Conservation (phyloP, 2,797 vertebrate genomes). For the Myripristis murdjan region DNA sequence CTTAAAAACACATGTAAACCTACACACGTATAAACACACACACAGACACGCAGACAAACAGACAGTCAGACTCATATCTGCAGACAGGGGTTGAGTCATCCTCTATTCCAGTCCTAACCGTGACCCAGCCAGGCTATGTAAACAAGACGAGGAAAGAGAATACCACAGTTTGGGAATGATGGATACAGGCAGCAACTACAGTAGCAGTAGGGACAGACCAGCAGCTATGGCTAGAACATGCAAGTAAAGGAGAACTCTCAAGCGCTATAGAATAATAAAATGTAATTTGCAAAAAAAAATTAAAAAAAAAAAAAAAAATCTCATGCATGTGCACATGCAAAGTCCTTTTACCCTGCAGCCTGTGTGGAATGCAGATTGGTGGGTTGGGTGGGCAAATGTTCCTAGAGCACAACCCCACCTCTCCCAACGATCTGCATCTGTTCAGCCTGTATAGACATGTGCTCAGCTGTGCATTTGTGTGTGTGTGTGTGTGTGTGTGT, state of each 20-base stretch:
- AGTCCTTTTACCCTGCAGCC: constrained; percentile 39
- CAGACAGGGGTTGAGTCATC: constrained; percentile 72
- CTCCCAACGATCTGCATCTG: constrained; percentile 75
- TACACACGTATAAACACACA: constrained; percentile 36
- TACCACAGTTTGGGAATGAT: constrained; percentile 60
- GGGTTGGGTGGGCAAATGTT: constrained; percentile 78
- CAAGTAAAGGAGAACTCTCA: constrained; percentile 32
- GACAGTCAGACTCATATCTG: constrained; percentile 57
- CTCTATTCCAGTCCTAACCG: constrained; percentile 70
- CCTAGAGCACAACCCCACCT: constrained; percentile 76
- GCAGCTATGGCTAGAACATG: constrained; percentile 32
- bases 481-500: constrained; percentile 58
- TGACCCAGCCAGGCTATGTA: constrained; percentile 73
- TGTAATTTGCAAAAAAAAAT: no score
- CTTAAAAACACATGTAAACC: constrained; percentile 51
- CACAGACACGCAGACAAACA: constrained; percentile 41
- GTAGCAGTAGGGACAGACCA: constrained; percentile 33
- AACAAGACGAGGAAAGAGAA: constrained; percentile 72
- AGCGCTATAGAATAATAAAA: background rate
- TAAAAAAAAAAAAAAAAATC: background rate
- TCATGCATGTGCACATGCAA: constrained; percentile 9
- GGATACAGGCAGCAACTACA: constrained; percentile 35
- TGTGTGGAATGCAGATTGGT: constrained; percentile 80
- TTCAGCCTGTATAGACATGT: constrained; percentile 77
- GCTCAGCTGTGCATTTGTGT: constrained; percentile 69